Base-by-base conservation (phyloP, 2,113 vertebrate genomes). In the Gobiocypris rarus region DNA sequence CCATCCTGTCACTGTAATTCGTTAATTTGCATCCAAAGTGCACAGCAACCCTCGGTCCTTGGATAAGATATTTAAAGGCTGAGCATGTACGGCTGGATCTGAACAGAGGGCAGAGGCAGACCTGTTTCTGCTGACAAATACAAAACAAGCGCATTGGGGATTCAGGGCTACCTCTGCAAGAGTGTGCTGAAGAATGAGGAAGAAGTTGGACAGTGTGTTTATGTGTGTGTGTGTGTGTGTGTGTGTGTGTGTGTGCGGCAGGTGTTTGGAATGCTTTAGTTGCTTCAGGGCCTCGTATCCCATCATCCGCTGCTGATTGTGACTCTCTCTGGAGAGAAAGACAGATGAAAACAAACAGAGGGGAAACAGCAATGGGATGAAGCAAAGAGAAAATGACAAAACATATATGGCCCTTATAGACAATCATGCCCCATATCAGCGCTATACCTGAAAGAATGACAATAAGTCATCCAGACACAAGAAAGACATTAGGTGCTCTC, bases 101-200 rank as follows among this genome's bases (percentile, higher is more conserved):
- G 65, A 45, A 28, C 74, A 71, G 73, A 58, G 83, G 86, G 80
- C 56, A 69, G 34, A 48, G 34, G 58, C 31, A 58, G 83, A 84
- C 67, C 14, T n/a, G 31, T 79, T 87, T 87, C 74, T 87, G 86
- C 86, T 87, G 86, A 85, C 84, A 76, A 85, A 76, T 17, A 69
- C 74, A 79, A 75, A 85, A 85, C 31, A 26, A 70, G 14, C 14
- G 28, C 75, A 58, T 71, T 85, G 74, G 78, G 83, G 65, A 87
- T 87, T 87, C 80, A 83, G 54, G 74, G 52, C 83, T 59, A 85
- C 80, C 14, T 67, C 59, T 67, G 59, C 24, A 45, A 45, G 24
- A 17, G 38, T 24, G 43, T 52, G 54, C 43, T 15, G 52, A 45
- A 45, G 78, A 52, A 78, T 59, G 77, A 45, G 54, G 45, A 71